Conservation (phyloP, 2,113 vertebrate species). For the Serinus canaria region DNA sequence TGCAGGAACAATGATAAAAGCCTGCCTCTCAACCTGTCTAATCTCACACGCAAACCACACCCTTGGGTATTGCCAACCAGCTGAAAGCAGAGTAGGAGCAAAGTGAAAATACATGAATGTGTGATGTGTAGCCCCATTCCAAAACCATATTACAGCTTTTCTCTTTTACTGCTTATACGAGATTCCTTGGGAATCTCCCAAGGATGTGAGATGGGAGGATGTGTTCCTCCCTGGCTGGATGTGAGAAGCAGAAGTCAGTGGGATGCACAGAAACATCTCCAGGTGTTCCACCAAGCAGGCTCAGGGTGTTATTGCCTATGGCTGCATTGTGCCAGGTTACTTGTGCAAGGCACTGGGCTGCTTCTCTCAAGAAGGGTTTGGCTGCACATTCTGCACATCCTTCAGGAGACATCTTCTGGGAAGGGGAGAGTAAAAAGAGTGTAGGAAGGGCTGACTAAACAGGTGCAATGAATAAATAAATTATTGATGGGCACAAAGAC, state of each 20-base stretch:
- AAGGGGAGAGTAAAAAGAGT: not conserved
- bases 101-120: slow-evolving; percentile 17
- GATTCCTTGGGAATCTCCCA: not conserved
- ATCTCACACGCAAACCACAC: slow-evolving; percentile 52
- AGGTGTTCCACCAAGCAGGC: not conserved
- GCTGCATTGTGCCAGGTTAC: not conserved
- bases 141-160: not conserved
- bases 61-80: slow-evolving; percentile 43
- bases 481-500: not conserved
- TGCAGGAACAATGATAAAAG: slow-evolving; percentile 56
- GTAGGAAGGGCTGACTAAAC: not conserved
- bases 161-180: not conserved
- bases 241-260: not conserved
- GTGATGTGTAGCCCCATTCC: not conserved
- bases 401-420: not conserved
- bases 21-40: slow-evolving; percentile 58
- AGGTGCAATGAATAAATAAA: not conserved
- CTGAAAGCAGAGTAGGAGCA: slow-evolving; percentile 13
- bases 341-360: not conserved
- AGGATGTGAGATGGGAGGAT: not conserved
- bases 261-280: not conserved
- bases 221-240: not conserved
- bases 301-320: not conserved
- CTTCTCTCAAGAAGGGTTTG: not conserved
- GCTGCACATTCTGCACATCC: not conserved